phyloP scores from a whole-genome alignment of 2,888 invertebrate species.

The Thymelicus lineola region DNA sequence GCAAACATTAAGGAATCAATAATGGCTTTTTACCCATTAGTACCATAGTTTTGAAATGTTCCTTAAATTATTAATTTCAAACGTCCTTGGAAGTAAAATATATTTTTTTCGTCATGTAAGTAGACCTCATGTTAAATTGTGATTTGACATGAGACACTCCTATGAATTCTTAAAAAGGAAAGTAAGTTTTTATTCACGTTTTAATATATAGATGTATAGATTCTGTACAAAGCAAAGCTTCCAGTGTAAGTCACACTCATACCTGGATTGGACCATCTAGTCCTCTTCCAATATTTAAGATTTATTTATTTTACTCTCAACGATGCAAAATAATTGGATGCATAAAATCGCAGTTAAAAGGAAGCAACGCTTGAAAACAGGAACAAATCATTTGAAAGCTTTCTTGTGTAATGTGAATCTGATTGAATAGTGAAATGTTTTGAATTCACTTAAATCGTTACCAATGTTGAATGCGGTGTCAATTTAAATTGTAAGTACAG shows the following conservation, averaged over 20 bases:
- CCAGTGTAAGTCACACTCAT: background rate
- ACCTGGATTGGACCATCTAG: background rate
- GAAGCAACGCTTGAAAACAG: conserved; percentile 8
- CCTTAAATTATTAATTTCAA: too few species aligned
- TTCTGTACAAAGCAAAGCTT: too few species aligned
- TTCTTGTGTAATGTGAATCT: conserved; percentile 23
- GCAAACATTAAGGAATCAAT: too few species aligned
- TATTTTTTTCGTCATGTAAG: too few species aligned
- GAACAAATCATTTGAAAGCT: conserved; percentile 26
- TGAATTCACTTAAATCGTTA: conserved; percentile 7
- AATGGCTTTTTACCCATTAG: too few species aligned
- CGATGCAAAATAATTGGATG: conserved; percentile 11
- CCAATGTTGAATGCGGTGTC: background rate
- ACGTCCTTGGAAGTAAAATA: too few species aligned
- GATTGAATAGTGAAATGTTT: background rate
- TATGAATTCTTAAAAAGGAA: too few species aligned
- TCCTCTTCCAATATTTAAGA: background rate
- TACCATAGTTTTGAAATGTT: too few species aligned
- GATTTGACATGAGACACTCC: too few species aligned
- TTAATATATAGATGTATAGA: too few species aligned
- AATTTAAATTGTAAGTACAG: conserved; percentile 5
- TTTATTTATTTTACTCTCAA: conserved; percentile 4
- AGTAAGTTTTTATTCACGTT: too few species aligned
- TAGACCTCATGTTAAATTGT: too few species aligned
- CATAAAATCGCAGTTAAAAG: conserved; percentile 9